Evolutionary conservation across 1,140 invertebrate species (phyloP).

Genomic region (Ostrea denselamellosa): DNA sequence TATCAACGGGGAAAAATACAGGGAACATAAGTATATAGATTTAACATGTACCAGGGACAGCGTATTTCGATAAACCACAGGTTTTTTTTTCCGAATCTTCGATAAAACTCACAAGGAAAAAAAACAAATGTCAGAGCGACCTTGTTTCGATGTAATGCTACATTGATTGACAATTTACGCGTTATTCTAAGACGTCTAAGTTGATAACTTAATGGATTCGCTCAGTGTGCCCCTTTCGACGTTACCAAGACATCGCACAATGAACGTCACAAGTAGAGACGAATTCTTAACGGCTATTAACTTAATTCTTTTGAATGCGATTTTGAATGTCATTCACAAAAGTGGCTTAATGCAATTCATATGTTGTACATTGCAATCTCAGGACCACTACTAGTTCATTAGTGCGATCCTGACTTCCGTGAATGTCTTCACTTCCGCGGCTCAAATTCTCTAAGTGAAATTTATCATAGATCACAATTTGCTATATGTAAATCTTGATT

Average conservation of each 20-base stretch:
- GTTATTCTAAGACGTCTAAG: background rate
- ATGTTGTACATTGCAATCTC: background rate
- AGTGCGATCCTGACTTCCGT: background rate
- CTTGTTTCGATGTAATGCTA: background rate
- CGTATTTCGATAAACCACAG: too few relatives aligned
- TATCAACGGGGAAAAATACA: too few relatives aligned
- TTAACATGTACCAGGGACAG: too few relatives aligned
- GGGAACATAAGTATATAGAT: too few relatives aligned
- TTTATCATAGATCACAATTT: background rate
- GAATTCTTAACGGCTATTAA: background rate
- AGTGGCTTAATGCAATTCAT: background rate
- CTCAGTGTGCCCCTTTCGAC: background rate
- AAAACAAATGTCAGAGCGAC: background rate
- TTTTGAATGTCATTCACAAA: background rate
- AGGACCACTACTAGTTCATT: background rate
- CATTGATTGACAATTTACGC: background rate
- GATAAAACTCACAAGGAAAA: background rate
- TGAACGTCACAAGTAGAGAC: background rate
- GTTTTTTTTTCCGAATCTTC: background rate
- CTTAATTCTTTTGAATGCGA: background rate
- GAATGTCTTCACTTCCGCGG: background rate
- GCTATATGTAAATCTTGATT: background rate
- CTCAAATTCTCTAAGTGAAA: too few relatives aligned
- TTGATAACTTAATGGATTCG: background rate
- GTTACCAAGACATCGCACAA: background rate